Conservation (phyloP, 2,888 invertebrate genomes). For the Hesperia comma region DNA sequence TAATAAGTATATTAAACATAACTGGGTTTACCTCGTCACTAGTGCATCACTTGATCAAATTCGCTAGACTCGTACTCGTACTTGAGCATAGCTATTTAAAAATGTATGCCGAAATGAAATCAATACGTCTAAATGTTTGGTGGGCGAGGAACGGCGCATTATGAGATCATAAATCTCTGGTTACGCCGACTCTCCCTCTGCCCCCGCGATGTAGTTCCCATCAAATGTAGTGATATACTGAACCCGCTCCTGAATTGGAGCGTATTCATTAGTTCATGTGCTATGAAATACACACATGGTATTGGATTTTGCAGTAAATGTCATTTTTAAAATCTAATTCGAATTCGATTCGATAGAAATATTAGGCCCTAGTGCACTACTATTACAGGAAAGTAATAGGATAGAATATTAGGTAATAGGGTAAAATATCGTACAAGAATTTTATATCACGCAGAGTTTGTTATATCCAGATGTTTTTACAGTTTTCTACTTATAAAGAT, state of each 20-base stretch:
- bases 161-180: constrained; percentile 79
- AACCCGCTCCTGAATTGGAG: constrained; percentile 56
- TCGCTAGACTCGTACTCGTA: constrained; percentile 23
- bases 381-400: too few species aligned
- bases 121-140: constrained; percentile 73
- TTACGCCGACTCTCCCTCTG: constrained; percentile 55
- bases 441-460: too few species aligned
- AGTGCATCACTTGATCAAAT: constrained; percentile 10
- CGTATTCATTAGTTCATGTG: constrained; percentile 60
- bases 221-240: constrained; percentile 64
- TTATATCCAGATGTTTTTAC: too few species aligned
- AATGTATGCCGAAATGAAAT: constrained; percentile 75
- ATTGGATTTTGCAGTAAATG: too few species aligned
- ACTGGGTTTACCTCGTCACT: constrained; percentile 6
- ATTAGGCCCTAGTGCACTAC: too few species aligned
- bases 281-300: neutral
- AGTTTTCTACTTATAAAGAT: too few species aligned
- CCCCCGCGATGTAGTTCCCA: constrained; percentile 60
- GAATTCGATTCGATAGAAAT: neutral
- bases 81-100: constrained; percentile 56
- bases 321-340: too few species aligned
- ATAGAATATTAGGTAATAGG: too few species aligned
- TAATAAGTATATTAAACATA: constrained; percentile 22
- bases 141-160: constrained; percentile 70
- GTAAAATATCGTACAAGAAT: too few species aligned